Evolutionary conservation across 2,888 invertebrate genomes (phyloP), one percentile per base, ranked within the genome.

Genomic region (Athalia rosae): DNA sequence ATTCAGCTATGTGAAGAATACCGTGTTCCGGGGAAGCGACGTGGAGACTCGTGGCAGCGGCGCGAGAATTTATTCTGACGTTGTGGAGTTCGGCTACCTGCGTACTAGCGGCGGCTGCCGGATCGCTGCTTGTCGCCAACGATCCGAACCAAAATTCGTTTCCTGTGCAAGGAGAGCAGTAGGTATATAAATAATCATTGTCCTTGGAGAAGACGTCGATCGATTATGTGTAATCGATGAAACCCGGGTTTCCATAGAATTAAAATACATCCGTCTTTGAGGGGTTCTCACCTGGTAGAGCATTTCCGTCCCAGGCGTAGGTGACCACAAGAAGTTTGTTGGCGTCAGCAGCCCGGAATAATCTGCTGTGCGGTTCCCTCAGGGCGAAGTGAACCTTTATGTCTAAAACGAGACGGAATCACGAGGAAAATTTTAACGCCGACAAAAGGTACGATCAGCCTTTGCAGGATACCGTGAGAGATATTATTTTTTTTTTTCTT

Each of bases 271-370:
- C 28, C 2, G 28, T 28, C 28, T 28, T 28, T 28, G 28, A 61
- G 6, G 15, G 15, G 43, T 63, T 50, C 11, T 13, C n/a, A 85
- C 88, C 88, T 0, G 95, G 95, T 78, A 94, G 91, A 0, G 95
- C 92, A 84, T 95, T 95, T 6, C 94, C 93, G 85, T 95, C 95
- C 93, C 94, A 94, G 0, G 95, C 93, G 84, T 95, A 95, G 0
- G 94, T 94, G 48, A 94, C 92, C 0, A 94, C 92, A 13, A 94
- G 88, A 6, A 91, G 84, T 85, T 91, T 91, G 78, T 86, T 87
- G 15, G 85, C 81, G 62, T 88, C 88, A 3, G 83, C 82, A 77
- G 85, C 79, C 67, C 87, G 82, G 63, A 84, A 80, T 41, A 90
- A 78, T 78, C 85, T 87, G 77, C 85, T 86, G 78, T 89, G 89